Base-by-base conservation (phyloP, 2,888 invertebrate genomes). In the Eurois occulta region DNA sequence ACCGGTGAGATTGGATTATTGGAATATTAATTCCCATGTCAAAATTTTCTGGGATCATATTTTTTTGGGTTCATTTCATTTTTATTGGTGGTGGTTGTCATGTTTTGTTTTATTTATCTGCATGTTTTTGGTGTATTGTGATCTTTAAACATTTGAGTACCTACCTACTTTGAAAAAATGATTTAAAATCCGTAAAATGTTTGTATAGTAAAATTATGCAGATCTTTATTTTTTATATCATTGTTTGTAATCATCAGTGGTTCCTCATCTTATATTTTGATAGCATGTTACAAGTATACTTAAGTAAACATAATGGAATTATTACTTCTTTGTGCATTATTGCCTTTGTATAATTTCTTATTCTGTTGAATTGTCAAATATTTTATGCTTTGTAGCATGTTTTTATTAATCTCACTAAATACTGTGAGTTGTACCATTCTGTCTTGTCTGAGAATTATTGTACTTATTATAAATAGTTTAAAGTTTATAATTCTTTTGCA, bases 401-500 rank as follows among this genome's bases (percentile, higher is more conserved):
- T 72, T 77, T 18, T 62, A 78, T 67, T 28, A 87, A 87, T 80
- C 90, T 89, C 84, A 90, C 87, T 65, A 64, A 75, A 78, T 78
- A 81, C 66, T 62, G 87, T 87, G 87, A 86, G 82, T 64, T 71
- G n/a, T 68, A 72, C 67, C 16, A 65, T 32, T 68, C 64, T 68
- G 66, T 75, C 67, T 69, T 67, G 52, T 77, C 11, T 69, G 13
- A 62, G 21, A 41, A 67, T 43, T 46, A 32, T 41, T n/a, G 1
- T 46, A 21, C 8, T 5, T 28, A 58, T 10, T 60, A 16, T 2
- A 65, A 43, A 58, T 46, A 41, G n/a, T 41, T 62, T 48, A 67
- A 43, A 55, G 1, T 32, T 58, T 16, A 46, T 52, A 18, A 52
- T 38, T 88, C 77, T 88, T 82, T 94, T 94, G 58, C 94, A 96